Percentiles rank a stretch among this genome's conserved stretches.
Conservation (phyloP, 2,113 vertebrate genomes). For the Syngnathus scovelli region DNA sequence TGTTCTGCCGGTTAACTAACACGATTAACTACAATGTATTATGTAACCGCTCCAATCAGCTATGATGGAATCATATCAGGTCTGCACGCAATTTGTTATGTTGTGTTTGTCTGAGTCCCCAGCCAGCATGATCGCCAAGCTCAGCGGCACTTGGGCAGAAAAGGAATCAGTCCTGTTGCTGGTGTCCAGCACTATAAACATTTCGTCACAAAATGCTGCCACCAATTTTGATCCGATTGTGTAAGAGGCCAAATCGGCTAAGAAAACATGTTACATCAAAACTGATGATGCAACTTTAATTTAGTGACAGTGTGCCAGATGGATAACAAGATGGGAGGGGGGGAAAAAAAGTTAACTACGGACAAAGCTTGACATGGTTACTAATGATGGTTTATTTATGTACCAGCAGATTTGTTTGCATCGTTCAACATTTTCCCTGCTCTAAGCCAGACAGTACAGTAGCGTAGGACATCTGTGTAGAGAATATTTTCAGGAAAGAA, state of each 20-base stretch:
- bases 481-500: slow-evolving; percentile 41
- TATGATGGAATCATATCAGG: slow-evolving; percentile 21
- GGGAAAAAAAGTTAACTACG: slow-evolving; percentile 3
- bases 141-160: background rate
- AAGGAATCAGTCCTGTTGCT: background rate
- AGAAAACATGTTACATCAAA: slow-evolving; percentile 26
- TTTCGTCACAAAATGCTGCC: slow-evolving; percentile 1
- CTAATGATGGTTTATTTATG: slow-evolving; percentile 63
- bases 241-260: slow-evolving; percentile 23
- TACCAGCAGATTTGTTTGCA: slow-evolving; percentile 62
- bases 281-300: slow-evolving; percentile 9
- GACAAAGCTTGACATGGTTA: slow-evolving; percentile 32
- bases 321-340: background rate
- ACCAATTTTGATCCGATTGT: slow-evolving; percentile 25
- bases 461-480: slow-evolving; percentile 51
- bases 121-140: background rate
- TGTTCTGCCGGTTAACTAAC: slow-evolving; percentile 19
- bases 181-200: background rate
- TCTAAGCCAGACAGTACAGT: slow-evolving; percentile 63
- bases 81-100: background rate
- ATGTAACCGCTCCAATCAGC: slow-evolving; percentile 36
- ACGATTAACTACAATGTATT: slow-evolving; percentile 44
- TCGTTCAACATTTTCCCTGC: slow-evolving; percentile 61
- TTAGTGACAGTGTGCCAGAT: background rate
- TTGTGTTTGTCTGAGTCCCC: too few species aligned